Conservation (phyloP, 2,113 vertebrate species). For the Brachyhypopomus gauderio region DNA sequence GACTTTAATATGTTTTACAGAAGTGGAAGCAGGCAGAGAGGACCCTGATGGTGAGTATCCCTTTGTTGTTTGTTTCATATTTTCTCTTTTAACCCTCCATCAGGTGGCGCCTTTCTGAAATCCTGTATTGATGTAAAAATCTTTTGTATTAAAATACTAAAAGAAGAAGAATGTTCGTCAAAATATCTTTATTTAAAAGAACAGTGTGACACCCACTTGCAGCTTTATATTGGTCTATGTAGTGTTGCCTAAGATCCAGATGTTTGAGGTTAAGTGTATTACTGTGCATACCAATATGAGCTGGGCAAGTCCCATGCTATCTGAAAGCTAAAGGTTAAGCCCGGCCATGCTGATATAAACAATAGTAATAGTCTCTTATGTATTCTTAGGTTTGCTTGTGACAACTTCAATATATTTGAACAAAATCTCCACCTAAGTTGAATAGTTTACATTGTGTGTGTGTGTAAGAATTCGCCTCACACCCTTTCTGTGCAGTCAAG, state of each 20-base stretch:
- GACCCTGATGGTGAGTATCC: constrained; percentile 56
- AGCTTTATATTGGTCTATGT: neutral
- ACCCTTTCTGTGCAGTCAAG: neutral
- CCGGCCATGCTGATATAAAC: neutral
- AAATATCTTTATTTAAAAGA: neutral
- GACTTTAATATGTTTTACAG: neutral
- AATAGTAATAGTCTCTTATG: too few relatives aligned
- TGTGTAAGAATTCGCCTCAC: neutral
- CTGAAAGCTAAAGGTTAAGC: neutral
- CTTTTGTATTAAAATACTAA: neutral
- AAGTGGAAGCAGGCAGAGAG: constrained; percentile 50
- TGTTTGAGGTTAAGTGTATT: neutral
- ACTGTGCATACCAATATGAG: neutral
- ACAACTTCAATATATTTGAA: neutral
- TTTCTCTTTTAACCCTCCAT: too few relatives aligned
- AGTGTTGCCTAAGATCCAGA: neutral
- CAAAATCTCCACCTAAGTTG: neutral
- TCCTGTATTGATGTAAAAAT: too few relatives aligned
- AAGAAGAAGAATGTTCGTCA: too few relatives aligned
- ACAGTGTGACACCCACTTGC: constrained; percentile 14
- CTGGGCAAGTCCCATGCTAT: neutral
- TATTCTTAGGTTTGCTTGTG: neutral
- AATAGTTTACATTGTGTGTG: neutral
- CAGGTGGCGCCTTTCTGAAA: too few relatives aligned
- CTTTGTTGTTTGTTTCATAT: too few relatives aligned